Conservation (phyloP, 2,797 vertebrate species). For the Chelmon rostratus region DNA sequence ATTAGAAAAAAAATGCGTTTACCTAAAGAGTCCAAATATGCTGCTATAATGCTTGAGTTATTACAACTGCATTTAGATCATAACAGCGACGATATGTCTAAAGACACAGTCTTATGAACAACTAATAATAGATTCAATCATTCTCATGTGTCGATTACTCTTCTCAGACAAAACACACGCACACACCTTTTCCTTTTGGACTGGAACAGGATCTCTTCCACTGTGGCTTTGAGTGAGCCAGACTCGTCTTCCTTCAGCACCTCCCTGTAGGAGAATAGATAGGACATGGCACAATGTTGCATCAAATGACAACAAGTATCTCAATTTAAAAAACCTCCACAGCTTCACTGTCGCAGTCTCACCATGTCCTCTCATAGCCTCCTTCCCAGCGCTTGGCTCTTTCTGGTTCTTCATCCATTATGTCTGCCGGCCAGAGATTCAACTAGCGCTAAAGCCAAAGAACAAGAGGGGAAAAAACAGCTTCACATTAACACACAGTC, state of each 20-base stretch:
- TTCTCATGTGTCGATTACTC: not conserved
- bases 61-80: not conserved
- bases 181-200: constrained; percentile 94
- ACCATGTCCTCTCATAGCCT: constrained; percentile 98
- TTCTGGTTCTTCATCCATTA: constrained; percentile 98
- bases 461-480: not conserved
- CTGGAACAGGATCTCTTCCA: constrained; percentile 97
- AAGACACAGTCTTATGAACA: not conserved
- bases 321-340: not conserved
- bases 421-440: constrained; percentile 8
- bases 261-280: constrained; percentile 85
- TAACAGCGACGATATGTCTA: not conserved
- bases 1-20: not conserved
- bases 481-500: not conserved
- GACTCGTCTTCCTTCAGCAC: constrained; percentile 97
- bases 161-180: not conserved
- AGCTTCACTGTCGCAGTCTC: constrained; percentile 25
- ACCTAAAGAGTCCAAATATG: not conserved
- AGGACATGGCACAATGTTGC: not conserved
- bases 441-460: not conserved
- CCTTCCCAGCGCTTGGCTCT: constrained; percentile 97
- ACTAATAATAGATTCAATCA: not conserved
- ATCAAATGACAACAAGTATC: not conserved
- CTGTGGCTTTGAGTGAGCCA: constrained; percentile 94
- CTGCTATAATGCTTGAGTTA: not conserved